Conservation (phyloP, 2,113 vertebrate genomes). For the Corythaeola cristata region DNA sequence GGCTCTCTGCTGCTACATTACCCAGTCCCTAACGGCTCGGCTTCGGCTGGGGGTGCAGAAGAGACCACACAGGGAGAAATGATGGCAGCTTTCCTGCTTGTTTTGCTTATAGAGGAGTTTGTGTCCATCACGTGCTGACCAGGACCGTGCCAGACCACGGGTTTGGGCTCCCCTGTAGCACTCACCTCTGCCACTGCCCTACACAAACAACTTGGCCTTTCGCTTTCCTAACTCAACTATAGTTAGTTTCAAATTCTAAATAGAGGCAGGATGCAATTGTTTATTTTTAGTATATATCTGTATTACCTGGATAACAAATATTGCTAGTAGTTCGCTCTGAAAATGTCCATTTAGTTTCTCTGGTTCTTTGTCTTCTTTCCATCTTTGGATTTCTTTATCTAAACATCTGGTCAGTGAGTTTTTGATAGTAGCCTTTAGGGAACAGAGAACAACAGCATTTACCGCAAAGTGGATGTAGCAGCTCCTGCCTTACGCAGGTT, state of each 20-base stretch:
- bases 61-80: not conserved
- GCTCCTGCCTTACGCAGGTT: not conserved
- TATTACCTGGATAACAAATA: slow-evolving; percentile 87
- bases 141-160: not conserved
- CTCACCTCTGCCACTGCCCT: no score
- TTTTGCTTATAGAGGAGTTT: not conserved
- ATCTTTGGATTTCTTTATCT: slow-evolving; percentile 78
- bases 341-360: slow-evolving; percentile 75
- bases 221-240: not conserved
- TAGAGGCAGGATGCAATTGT: not conserved
- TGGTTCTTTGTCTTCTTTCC: slow-evolving; percentile 75
- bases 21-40: not conserved
- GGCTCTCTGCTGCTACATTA: not conserved
- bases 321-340: slow-evolving; percentile 85
- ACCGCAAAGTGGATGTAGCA: not conserved
- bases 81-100: not conserved
- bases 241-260: not conserved
- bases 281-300: not conserved
- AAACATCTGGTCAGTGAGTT: slow-evolving; percentile 75
- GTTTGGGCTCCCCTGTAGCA: not conserved
- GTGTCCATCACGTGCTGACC: not conserved
- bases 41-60: not conserved
- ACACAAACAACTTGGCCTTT: not conserved
- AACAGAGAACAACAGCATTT: not conserved
- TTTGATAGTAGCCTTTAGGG: slow-evolving; percentile 61